Conservation (phyloP, 2,113 vertebrate species). For the Onychostruthus taczanowskii region DNA sequence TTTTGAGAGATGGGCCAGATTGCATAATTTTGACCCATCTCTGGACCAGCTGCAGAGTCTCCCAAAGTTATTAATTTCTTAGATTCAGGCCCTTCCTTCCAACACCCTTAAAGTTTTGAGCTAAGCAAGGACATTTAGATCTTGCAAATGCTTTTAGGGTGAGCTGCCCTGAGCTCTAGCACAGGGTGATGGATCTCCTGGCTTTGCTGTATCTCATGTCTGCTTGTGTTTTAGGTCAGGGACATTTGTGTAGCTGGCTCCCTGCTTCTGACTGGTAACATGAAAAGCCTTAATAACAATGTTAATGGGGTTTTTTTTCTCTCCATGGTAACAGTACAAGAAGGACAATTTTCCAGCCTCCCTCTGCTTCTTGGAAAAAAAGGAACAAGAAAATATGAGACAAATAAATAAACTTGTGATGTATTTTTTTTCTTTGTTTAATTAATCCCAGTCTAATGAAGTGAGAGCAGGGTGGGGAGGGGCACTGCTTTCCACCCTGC, state of each 20-base stretch:
- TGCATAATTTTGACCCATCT: neutral
- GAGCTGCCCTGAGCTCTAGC: neutral
- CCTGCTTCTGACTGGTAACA: neutral
- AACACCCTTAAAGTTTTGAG: neutral
- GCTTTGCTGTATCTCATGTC: neutral
- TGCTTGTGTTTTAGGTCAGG: neutral
- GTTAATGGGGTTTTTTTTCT: slow-evolving; percentile 5
- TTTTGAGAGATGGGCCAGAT: neutral
- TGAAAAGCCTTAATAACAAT: neutral
- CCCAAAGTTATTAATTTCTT: neutral
- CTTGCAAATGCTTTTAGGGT: neutral
- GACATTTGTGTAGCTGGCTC: neutral
- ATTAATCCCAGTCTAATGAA: neutral
- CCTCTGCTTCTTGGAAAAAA: neutral
- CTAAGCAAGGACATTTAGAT: neutral
- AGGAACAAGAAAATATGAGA: neutral
- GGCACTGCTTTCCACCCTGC: neutral
- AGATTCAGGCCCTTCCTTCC: neutral
- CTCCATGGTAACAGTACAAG: slow-evolving; percentile 20
- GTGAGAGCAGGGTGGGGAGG: neutral
- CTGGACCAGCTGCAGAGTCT: neutral
- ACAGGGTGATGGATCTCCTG: neutral
- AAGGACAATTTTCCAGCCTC: neutral
- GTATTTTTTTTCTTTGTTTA: neutral
- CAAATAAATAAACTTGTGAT: neutral